These are phyloP conservation scores for Jordanella pulchra DNA, from an alignment of 2,797 vertebrate species.

Conservation along the genomic window DNA sequence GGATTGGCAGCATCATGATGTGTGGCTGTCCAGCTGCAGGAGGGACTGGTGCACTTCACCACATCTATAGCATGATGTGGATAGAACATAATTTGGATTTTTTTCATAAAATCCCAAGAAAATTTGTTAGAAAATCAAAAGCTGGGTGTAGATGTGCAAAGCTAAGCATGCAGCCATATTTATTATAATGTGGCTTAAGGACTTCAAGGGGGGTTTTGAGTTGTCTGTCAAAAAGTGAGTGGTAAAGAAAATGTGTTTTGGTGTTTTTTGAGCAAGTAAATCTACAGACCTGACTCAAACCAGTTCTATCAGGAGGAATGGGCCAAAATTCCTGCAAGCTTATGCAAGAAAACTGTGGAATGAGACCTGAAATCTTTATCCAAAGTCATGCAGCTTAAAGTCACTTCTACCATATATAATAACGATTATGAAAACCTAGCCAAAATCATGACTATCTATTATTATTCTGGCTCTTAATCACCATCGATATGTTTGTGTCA, in stretches of 20 bases:
- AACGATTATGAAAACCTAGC: too few relatives aligned
- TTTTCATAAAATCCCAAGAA: background rate
- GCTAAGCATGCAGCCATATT: background rate
- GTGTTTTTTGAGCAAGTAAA: background rate
- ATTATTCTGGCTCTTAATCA: background rate
- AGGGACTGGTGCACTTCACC: too few relatives aligned
- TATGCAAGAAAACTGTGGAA: background rate
- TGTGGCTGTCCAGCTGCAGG: too few relatives aligned
- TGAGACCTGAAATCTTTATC: background rate
- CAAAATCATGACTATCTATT: background rate
- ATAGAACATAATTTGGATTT: background rate
- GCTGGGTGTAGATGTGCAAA: background rate
- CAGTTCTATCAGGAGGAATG: background rate
- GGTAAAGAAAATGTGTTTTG: background rate
- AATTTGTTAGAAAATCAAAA: background rate
- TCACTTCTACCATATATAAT: background rate
- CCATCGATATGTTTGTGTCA: too few relatives aligned
- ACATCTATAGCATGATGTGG: too few relatives aligned
- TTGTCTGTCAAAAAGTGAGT: background rate
- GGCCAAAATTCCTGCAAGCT: background rate
- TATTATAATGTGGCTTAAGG: background rate
- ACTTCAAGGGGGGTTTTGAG: background rate
- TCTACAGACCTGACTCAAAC: background rate
- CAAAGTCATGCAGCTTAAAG: background rate
- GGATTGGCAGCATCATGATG: too few relatives aligned